Base-by-base conservation (phyloP, 1,140 invertebrate species). In the Leptinotarsa undecemlineata region DNA sequence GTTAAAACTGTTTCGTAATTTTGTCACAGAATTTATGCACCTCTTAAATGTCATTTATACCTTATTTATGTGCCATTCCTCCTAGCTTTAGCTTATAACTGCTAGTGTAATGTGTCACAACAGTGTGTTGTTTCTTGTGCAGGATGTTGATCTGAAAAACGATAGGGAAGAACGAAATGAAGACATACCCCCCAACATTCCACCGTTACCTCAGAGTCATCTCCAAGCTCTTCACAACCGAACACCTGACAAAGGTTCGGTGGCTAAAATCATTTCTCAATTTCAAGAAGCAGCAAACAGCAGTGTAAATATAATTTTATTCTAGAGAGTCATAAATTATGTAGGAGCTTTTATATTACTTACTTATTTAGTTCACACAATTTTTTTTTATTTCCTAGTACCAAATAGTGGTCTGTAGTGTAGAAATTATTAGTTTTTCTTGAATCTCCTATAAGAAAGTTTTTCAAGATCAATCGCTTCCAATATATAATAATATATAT, bases 211-310 rank as follows among this genome's bases (percentile, higher is more conserved):
- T 23, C 82, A 83, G 64, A 81, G 79, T 72, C 84, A 85, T 72
- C 78, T 84, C 42, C 81, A 82, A 72, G 78, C 74, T 57, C 74
- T 77, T 13, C 79, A 80, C 57, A 79, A 75, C 72, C 76, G 80
- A 33, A 23, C 68, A 60, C 73, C 77, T 73, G 75, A 82, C 81
- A 79, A 81, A 74, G 76, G 76, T 67, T 81, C 77, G 17, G 83
- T 85, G 57, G 83, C 83, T 20, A 85, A 84, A 81, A 85, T 85
- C 21, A 81, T 85, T 61, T 85, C 84, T 23, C 84, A 85, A 72
- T 85, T 84, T 74, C 82, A 84, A 80, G 83, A 84, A 23, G 81
- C 80, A 42, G 79, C 78, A 33, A 82, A 68, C 57, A 80, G 57
- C 75, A 82, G 82, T 76, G 82, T 84, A 82, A 81, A 79, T 81